Conservation (phyloP, 1,140 invertebrate species). For the Psilanteris sp. region DNA sequence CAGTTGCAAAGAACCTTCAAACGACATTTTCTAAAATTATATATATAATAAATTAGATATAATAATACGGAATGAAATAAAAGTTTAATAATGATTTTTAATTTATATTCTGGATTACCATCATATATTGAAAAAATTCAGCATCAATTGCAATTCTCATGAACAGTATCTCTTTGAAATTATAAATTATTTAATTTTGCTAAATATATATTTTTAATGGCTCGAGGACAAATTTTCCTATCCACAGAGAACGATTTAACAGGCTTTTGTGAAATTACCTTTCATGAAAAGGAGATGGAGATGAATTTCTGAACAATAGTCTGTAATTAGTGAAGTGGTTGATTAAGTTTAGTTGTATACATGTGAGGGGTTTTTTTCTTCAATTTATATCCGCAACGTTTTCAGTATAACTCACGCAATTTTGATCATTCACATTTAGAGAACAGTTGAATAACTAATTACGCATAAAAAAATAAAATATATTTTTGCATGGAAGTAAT, state of each 20-base stretch:
- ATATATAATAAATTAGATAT: too few species aligned
- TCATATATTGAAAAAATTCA: too few species aligned
- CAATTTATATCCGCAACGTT: conserved; percentile 38
- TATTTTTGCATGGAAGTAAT: too few species aligned
- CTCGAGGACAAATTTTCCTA: conserved; percentile 64
- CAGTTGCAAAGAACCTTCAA: too few species aligned
- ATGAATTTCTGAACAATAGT: conserved; percentile 74
- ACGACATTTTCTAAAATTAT: too few species aligned
- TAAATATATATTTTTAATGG: conserved; percentile 43
- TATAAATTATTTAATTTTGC: too few species aligned
- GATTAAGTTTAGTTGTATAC: conserved; percentile 41
- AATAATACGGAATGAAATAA: too few species aligned
- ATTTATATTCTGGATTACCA: too few species aligned
- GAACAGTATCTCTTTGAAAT: too few species aligned
- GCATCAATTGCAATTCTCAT: too few species aligned
- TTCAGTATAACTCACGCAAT: conserved; percentile 23
- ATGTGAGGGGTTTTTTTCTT: conserved; percentile 44
- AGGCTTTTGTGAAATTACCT: conserved; percentile 48
- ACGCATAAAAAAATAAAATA: neutral
- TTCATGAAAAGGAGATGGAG: conserved; percentile 60
- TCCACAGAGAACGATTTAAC: conserved; percentile 58
- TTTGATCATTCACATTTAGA: conserved; percentile 21
- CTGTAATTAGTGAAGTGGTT: conserved; percentile 77
- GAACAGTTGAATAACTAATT: conserved; percentile 5
- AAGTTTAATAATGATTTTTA: too few species aligned